Conservation (phyloP, 1,140 invertebrate genomes). For the Ceratina calcarata region DNA sequence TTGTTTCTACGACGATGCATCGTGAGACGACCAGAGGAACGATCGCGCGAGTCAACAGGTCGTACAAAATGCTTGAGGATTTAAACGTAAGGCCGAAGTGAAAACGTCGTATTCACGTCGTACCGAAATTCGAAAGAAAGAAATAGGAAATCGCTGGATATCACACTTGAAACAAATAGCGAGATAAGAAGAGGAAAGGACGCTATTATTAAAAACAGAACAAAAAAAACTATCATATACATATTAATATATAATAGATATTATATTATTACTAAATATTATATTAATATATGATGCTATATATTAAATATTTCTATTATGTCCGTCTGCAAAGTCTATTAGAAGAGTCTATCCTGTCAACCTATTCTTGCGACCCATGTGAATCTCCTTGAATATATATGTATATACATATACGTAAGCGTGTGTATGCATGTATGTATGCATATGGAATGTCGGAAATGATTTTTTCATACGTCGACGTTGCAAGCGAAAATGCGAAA, state of each 20-base stretch:
- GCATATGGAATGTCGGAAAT: slow-evolving; percentile 48
- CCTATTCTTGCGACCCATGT: slow-evolving; percentile 69
- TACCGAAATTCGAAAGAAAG: slow-evolving; percentile 33
- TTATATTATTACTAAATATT: slow-evolving; percentile 73
- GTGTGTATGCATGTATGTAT: slow-evolving; percentile 56
- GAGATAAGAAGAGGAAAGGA: slow-evolving; percentile 31
- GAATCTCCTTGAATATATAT: slow-evolving; percentile 64
- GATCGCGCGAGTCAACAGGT: slow-evolving; percentile 7
- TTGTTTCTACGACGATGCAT: background rate
- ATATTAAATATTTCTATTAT: slow-evolving; percentile 80
- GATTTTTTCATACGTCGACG: slow-evolving; percentile 43
- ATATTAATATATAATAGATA: slow-evolving; percentile 71
- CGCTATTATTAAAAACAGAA: slow-evolving; percentile 56
- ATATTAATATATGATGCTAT: slow-evolving; percentile 74
- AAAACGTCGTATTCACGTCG: slow-evolving; percentile 37
- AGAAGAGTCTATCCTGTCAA: slow-evolving; percentile 78
- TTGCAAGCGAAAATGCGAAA: background rate
- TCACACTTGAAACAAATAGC: slow-evolving; percentile 54
- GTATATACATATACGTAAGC: slow-evolving; percentile 53
- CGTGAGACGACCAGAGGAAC: slow-evolving; percentile 21
- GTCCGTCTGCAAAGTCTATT: slow-evolving; percentile 80
- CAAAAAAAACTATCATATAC: slow-evolving; percentile 61
- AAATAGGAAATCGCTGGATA: slow-evolving; percentile 55
- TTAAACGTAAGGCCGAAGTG: slow-evolving; percentile 59
- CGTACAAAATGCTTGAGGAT: slow-evolving; percentile 41